Evolutionary conservation across 1,140 invertebrate species (phyloP).

Genomic region (Lordiphosa clarofinis): DNA sequence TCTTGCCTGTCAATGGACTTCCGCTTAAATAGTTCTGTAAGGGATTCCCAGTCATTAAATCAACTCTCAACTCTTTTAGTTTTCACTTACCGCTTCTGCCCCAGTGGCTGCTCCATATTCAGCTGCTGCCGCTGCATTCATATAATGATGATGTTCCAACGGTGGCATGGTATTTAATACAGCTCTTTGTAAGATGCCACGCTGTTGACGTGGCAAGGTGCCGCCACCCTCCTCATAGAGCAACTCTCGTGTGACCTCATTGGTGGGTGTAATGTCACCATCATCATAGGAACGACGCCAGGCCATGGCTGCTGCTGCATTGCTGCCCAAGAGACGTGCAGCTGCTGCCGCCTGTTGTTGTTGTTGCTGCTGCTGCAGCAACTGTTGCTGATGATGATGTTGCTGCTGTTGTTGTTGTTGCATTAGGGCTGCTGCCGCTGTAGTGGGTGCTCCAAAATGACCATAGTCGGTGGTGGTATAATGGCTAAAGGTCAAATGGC

Average conservation of each 20-base stretch:
- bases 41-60: neutral
- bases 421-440: slow-evolving; percentile 79
- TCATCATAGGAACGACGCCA: slow-evolving; percentile 94
- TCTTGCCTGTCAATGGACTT: slow-evolving; percentile 85
- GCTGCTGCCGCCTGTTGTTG: slow-evolving; percentile 62
- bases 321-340: slow-evolving; percentile 68
- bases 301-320: slow-evolving; percentile 54
- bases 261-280: slow-evolving; percentile 92
- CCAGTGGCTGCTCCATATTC: slow-evolving; percentile 67
- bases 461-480: slow-evolving; percentile 78
- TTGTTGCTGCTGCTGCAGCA: slow-evolving; percentile 50
- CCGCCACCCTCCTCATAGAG: slow-evolving; percentile 84
- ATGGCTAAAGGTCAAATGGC: slow-evolving; percentile 83
- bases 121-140: slow-evolving; percentile 73
- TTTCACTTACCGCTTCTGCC: slow-evolving; percentile 42
- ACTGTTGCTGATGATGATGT: slow-evolving; percentile 78
- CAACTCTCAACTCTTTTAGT: neutral
- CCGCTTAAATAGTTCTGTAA: slow-evolving; percentile 69
- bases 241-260: slow-evolving; percentile 84
- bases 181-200: slow-evolving; percentile 71
- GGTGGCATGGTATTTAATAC: slow-evolving; percentile 76
- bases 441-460: slow-evolving; percentile 80
- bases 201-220: slow-evolving; percentile 90
- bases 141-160: slow-evolving; percentile 72
- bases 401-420: slow-evolving; percentile 58